These are phyloP conservation scores for Agraylea sexmaculata DNA, from an alignment of 1,140 invertebrate genomes.

Conservation along the genomic window DNA sequence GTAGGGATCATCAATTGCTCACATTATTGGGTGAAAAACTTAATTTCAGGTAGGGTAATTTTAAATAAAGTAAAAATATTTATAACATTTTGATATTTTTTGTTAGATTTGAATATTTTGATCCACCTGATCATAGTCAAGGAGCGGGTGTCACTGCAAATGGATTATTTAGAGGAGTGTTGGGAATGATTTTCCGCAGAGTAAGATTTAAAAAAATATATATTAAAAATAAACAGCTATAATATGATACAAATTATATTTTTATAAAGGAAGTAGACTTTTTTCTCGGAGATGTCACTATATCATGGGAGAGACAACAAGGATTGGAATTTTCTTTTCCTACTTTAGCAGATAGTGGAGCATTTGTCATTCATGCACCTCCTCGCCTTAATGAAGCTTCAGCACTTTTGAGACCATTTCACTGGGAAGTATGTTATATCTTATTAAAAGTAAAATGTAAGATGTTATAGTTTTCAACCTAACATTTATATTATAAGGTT, in stretches of 20 bases:
- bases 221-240: neutral
- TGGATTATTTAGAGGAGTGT: slow-evolving; percentile 52
- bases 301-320: slow-evolving; percentile 52
- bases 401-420: slow-evolving; percentile 54
- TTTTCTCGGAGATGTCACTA: slow-evolving; percentile 54
- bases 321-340: slow-evolving; percentile 60
- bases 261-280: slow-evolving; percentile 49
- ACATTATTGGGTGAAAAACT: slow-evolving; percentile 47
- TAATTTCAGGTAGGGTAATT: slow-evolving; percentile 46
- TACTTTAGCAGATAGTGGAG: slow-evolving; percentile 56
- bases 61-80: slow-evolving; percentile 7
- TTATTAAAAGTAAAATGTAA: neutral
- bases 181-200: slow-evolving; percentile 52
- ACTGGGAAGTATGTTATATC: slow-evolving; percentile 46
- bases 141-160: slow-evolving; percentile 48
- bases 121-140: slow-evolving; percentile 55
- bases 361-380: slow-evolving; percentile 57
- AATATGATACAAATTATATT: neutral
- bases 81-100: slow-evolving; percentile 12
- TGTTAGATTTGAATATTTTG: slow-evolving; percentile 49
- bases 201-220: slow-evolving; percentile 31
- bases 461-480: neutral
- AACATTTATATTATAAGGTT: slow-evolving; percentile 34
- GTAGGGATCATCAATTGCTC: slow-evolving; percentile 53
- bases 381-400: slow-evolving; percentile 54